Evolutionary conservation across 2,888 invertebrate species (phyloP), one percentile per base, ranked within the genome.

Genomic region (Rhingia campestris): DNA sequence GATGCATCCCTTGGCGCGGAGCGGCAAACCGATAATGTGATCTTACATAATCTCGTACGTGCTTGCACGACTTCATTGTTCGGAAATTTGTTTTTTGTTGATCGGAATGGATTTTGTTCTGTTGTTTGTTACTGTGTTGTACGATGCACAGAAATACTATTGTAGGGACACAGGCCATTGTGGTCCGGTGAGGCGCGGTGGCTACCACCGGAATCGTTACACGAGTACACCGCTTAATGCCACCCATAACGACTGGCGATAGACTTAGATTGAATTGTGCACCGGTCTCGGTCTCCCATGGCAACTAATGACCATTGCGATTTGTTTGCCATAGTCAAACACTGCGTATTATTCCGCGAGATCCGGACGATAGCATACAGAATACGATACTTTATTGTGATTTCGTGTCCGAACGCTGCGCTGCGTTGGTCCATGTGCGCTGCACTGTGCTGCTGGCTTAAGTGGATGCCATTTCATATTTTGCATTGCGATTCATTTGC

Each of bases 301-400:
- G 59, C 85, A 69, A 81, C 75, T 85, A 85, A 85, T 81, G 85
- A 85, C 80, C 85, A 61, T 81, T 67, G 85, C 85, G 61, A 85
- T 85, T 85, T 85, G 85, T 85, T 81, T 85, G 72, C 81, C 85
- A 49, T 72, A 85, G 80, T 80, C 80, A 74, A 79, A 79, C 69
- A 84, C 69, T 74, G 79, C 84, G 79, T 84, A 80, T 72, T 75
- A 85, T 81, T 76, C 76, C 61, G 63, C 43, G 22, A 81, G 85
- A 81, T 72, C 72, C 75, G 59, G 58, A 81, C 72, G 81, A 81
- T 81, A 85, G 69, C 56, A 37, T 37, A 22, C 22, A 70, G 81
- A 85, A 85, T 85, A 81, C 75, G 85, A 85, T 85, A 85, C 85
- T 81, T 85, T 85, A 85, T 85, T 85, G 81, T 85, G 85, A 85